A percentile compares a stretch with the other conserved stretches of the same genome.
These are phyloP conservation scores for Zoanthus sansibaricus DNA, from an alignment of 92 coral and sea anemone genomes.

Conservation along the genomic window DNA sequence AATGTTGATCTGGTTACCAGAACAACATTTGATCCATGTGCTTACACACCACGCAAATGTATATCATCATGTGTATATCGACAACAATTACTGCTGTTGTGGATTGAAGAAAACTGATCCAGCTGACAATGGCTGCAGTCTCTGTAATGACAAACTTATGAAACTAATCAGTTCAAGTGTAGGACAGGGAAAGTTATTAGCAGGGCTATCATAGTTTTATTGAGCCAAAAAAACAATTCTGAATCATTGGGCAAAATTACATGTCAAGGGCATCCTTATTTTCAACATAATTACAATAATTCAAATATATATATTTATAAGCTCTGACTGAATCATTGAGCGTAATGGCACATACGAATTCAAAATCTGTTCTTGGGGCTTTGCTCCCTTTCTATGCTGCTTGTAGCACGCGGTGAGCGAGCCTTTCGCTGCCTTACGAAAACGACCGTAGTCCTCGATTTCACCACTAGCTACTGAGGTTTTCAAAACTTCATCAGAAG, in stretches of 20 bases:
- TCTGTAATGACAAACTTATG: constrained; percentile 40
- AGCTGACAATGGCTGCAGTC: constrained; percentile 46
- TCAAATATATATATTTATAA: not conserved
- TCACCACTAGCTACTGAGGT: no score
- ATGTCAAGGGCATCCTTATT: constrained; percentile 31
- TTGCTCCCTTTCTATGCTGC: no score
- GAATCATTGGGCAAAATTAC: constrained; percentile 22
- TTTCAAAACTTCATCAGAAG: no score
- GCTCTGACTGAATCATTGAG: no score
- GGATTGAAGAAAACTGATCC: constrained; percentile 53
- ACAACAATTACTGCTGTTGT: constrained; percentile 51
- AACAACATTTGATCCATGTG: constrained; percentile 65
- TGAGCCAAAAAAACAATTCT: constrained; percentile 18
- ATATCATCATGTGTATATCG: constrained; percentile 61
- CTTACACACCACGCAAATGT: constrained; percentile 58
- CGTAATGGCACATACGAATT: no score
- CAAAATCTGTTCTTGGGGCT: no score
- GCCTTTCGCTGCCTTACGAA: no score
- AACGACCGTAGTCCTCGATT: no score
- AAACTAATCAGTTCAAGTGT: constrained; percentile 40
- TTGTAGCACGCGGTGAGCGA: no score
- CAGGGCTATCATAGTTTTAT: constrained; percentile 30
- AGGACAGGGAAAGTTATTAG: constrained; percentile 31
- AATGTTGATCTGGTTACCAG: constrained; percentile 69
- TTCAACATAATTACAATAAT: constrained; percentile 18